A percentile compares a stretch with the other conserved stretches of the same genome.
Conservation (phyloP, 1,140 invertebrate species). For the Zaprionus davidi region DNA sequence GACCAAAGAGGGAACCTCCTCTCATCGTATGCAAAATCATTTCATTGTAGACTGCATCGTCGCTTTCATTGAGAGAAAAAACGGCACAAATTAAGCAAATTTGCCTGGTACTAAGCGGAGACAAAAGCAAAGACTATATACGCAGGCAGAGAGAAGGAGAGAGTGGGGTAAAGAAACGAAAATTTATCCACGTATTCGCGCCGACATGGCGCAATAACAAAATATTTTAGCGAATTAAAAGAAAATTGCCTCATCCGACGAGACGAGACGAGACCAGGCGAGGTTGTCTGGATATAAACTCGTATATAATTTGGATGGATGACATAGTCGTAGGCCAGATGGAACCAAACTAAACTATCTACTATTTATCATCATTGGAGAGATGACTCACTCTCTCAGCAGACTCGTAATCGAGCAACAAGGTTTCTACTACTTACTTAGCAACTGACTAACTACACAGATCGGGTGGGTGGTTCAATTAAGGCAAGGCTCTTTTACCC, state of each 20-base stretch:
- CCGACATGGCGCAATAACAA: slow-evolving; percentile 64
- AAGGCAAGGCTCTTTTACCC: slow-evolving; percentile 32
- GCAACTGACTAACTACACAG: slow-evolving; percentile 13
- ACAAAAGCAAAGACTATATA: slow-evolving; percentile 15
- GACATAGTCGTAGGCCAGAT: slow-evolving; percentile 35
- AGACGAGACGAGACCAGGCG: slow-evolving; percentile 36
- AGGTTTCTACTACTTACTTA: slow-evolving; percentile 13
- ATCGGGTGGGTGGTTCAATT: slow-evolving; percentile 37
- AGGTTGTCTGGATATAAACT: slow-evolving; percentile 17
- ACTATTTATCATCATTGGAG: background rate
- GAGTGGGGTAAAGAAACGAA: slow-evolving; percentile 11
- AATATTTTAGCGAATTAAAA: slow-evolving; percentile 81
- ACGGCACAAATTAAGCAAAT: slow-evolving; percentile 74
- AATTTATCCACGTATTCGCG: slow-evolving; percentile 43
- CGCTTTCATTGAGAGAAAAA: slow-evolving; percentile 66
- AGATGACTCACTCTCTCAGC: slow-evolving; percentile 21
- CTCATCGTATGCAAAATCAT: slow-evolving; percentile 71
- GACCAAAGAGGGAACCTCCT: background rate
- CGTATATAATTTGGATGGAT: slow-evolving; percentile 57
- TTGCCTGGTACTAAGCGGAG: slow-evolving; percentile 54
- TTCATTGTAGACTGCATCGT: slow-evolving; percentile 18
- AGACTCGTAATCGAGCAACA: slow-evolving; percentile 23
- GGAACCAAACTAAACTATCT: slow-evolving; percentile 1
- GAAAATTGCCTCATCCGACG: slow-evolving; percentile 79
- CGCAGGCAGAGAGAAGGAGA: background rate